Conservation (phyloP, 2,888 invertebrate genomes). For the Noctua janthe region DNA sequence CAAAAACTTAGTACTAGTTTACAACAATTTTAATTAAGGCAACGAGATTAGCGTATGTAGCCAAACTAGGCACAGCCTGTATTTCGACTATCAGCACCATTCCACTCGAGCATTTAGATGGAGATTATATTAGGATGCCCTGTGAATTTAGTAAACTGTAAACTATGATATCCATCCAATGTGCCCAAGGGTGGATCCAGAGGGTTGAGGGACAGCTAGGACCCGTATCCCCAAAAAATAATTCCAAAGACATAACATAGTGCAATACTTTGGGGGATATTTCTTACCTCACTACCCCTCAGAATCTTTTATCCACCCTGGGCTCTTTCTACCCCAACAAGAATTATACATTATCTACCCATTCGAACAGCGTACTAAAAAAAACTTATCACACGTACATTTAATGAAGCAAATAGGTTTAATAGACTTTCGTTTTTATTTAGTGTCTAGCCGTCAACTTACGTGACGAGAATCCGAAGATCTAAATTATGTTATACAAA, state of each 20-base stretch:
- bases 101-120: too few relatives aligned
- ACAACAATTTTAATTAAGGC: too few relatives aligned
- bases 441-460: background rate
- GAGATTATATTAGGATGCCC: background rate
- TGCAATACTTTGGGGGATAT: background rate
- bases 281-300: background rate
- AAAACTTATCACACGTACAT: background rate
- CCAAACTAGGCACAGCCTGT: too few relatives aligned
- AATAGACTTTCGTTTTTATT: conserved; percentile 26
- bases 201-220: background rate
- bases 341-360: background rate
- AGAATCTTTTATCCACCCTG: background rate
- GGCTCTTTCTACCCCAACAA: background rate
- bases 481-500: background rate
- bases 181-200: background rate
- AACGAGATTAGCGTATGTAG: too few relatives aligned
- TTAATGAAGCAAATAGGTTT: background rate
- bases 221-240: background rate
- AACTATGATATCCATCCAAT: background rate
- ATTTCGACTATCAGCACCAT: too few relatives aligned
- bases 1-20: too few relatives aligned
- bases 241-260: background rate
- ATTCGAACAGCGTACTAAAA: background rate
- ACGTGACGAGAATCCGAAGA: conserved; percentile 40
- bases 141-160: background rate